phyloP scores from a whole-genome alignment of 2,888 invertebrate species.

The Cyaniris semiargus region DNA sequence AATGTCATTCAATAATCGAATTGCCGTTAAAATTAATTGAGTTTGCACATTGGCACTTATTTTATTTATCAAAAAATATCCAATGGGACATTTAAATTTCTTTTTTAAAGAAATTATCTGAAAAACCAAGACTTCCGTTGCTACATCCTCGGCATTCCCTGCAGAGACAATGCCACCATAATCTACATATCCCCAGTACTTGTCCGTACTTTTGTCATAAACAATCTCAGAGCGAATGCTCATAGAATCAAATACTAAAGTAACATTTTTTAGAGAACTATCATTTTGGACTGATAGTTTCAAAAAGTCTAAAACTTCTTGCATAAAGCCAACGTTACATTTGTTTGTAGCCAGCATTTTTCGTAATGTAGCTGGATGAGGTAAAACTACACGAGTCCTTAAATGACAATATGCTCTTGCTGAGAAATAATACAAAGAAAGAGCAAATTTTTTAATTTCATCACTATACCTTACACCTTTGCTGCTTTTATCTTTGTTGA shows the following conservation, averaged over 20 bases:
- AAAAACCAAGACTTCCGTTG: constrained; percentile 31
- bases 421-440: too few relatives aligned
- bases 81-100: constrained; percentile 30
- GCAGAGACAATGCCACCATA: constrained; percentile 28
- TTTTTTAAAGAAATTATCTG: constrained; percentile 27
- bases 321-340: constrained; percentile 31
- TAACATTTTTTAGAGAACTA: not conserved
- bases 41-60: constrained; percentile 25
- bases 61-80: constrained; percentile 30
- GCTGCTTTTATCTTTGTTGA: too few relatives aligned
- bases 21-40: constrained; percentile 25
- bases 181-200: constrained; percentile 31
- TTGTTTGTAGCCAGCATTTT: constrained; percentile 31
- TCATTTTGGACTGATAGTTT: too few relatives aligned
- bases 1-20: not conserved
- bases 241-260: constrained; percentile 27
- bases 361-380: constrained; percentile 32
- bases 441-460: too few relatives aligned
- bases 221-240: constrained; percentile 13
- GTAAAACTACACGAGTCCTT: constrained; percentile 29
- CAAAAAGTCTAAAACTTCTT: too few relatives aligned
- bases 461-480: too few relatives aligned
- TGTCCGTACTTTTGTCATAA: constrained; percentile 27
- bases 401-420: constrained; percentile 24
- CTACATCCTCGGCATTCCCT: constrained; percentile 26